phyloP scores from a whole-genome alignment of 2,113 vertebrate genomes.

The Cavia aperea region DNA sequence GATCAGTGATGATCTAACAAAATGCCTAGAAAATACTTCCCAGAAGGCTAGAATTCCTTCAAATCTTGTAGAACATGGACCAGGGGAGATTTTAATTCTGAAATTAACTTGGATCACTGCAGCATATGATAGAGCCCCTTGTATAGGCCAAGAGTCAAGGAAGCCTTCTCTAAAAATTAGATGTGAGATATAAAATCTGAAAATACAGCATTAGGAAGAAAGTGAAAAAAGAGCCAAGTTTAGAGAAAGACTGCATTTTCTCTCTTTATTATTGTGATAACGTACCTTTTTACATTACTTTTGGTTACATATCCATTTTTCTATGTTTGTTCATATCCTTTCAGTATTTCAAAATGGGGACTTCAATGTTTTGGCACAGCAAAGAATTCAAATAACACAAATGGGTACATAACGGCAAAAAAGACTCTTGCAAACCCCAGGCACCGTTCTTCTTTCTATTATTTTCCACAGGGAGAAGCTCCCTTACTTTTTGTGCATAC shows the following conservation, averaged over 20 bases:
- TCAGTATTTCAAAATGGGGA: not conserved
- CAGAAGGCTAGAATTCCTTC: not conserved
- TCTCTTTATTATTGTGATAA: not conserved
- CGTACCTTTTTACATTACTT: not conserved
- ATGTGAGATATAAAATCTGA: not conserved
- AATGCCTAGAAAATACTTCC: not conserved
- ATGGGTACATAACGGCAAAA: not conserved
- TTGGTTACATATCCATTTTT: not conserved
- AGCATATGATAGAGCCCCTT: not conserved
- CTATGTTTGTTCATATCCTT: not conserved
- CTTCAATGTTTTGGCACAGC: not conserved
- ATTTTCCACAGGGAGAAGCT: not conserved
- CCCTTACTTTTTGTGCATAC: not conserved
- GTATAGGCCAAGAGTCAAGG: not conserved
- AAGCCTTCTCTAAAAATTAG: not conserved
- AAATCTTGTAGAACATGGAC: not conserved
- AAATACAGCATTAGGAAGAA: not conserved
- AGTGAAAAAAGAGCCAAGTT: not conserved
- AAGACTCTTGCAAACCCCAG: not conserved
- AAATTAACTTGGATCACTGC: not conserved
- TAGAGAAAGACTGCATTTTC: not conserved
- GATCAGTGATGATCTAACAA: not conserved
- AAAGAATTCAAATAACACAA: not conserved
- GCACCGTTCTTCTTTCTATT: not conserved
- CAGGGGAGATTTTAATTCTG: not conserved